These are phyloP conservation scores for Planiliza haematocheilus DNA, from an alignment of 2,113 vertebrate genomes.

Conservation along the genomic window DNA sequence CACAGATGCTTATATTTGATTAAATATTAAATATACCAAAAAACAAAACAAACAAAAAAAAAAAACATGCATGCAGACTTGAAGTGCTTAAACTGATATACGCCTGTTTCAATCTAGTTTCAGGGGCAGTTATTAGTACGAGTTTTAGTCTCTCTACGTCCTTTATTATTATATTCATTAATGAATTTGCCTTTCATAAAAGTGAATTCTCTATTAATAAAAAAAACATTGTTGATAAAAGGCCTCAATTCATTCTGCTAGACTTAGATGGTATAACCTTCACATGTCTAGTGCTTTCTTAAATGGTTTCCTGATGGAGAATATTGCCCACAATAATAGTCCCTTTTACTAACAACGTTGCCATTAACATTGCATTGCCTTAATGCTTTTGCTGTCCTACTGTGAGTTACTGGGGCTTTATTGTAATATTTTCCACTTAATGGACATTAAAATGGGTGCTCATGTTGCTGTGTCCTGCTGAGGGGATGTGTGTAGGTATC, in stretches of 20 bases:
- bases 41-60: background rate
- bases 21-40: too few species aligned
- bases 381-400: constrained; percentile 31
- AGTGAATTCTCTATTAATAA: background rate
- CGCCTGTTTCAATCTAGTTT: too few species aligned
- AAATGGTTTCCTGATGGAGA: constrained; percentile 49
- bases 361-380: constrained; percentile 41
- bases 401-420: constrained; percentile 35
- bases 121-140: too few species aligned
- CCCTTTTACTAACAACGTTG: constrained; percentile 30
- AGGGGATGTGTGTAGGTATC: constrained; percentile 8
- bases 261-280: constrained; percentile 20
- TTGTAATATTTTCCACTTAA: constrained; percentile 41
- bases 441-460: constrained; percentile 41
- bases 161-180: constrained; percentile 20
- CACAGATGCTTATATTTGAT: background rate
- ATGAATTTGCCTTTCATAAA: constrained; percentile 17
- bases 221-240: constrained; percentile 18
- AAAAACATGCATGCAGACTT: background rate
- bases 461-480: constrained; percentile 17
- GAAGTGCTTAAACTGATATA: too few species aligned
- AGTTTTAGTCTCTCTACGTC: background rate
- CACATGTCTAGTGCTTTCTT: constrained; percentile 3
- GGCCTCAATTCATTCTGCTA: constrained; percentile 1
- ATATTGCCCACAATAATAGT: constrained; percentile 25